phyloP scores from a whole-genome alignment of 2,888 invertebrate genomes.

The Chrysomela aeneicollis region DNA sequence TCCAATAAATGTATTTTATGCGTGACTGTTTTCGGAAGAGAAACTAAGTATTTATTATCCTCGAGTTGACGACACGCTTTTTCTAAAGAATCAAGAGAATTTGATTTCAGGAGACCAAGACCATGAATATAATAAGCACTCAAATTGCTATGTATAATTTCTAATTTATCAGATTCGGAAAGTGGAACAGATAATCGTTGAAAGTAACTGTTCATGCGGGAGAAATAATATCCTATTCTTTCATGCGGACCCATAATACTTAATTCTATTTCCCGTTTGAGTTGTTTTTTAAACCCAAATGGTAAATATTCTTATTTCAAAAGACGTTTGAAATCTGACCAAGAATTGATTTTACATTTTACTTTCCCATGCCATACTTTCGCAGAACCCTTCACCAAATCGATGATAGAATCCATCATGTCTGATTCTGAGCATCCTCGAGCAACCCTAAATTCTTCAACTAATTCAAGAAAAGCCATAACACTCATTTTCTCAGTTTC shows the following conservation, averaged over 20 bases:
- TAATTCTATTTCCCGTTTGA: constrained; percentile 11
- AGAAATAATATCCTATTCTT: neutral
- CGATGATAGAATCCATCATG: constrained; percentile 3
- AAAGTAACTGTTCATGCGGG: neutral
- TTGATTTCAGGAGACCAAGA: neutral
- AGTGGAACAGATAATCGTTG: neutral
- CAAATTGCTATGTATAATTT: neutral
- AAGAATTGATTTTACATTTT: constrained; percentile 3
- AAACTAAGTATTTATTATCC: constrained; percentile 4
- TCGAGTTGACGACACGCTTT: neutral
- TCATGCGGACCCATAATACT: constrained; percentile 2
- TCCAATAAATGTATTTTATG: constrained; percentile 6
- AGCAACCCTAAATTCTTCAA: neutral
- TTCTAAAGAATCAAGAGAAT: neutral
- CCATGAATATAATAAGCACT: constrained; percentile 2
- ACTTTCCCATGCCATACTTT: constrained; percentile 7
- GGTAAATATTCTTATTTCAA: constrained; percentile 4
- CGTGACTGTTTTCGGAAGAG: neutral
- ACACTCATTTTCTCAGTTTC: constrained; percentile 2
- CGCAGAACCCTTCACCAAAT: constrained; percentile 6
- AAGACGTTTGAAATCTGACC: constrained; percentile 8
- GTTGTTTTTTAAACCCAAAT: constrained; percentile 3
- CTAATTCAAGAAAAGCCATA: constrained; percentile 1
- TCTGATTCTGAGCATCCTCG: neutral
- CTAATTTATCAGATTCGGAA: neutral